These are phyloP conservation scores for Platyscapa corneri DNA, from an alignment of 1,140 invertebrate genomes.

Conservation along the genomic window DNA sequence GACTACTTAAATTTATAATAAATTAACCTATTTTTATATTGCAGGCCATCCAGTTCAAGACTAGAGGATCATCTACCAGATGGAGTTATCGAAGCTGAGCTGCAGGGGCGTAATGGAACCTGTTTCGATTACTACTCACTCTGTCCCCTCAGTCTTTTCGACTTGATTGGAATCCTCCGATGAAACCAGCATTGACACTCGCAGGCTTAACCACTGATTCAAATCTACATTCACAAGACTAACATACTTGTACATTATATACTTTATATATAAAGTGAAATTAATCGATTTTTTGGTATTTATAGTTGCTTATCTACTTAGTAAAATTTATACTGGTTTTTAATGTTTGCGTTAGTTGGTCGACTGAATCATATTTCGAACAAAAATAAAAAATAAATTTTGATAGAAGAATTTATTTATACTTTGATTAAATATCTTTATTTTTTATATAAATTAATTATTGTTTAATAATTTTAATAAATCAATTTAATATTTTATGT, in stretches of 20 bases:
- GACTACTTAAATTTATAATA: not conserved
- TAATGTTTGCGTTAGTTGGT: not conserved
- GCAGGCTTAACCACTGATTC: not conserved
- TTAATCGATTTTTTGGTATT: not conserved
- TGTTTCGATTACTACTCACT: conserved; percentile 55
- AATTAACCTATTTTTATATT: not conserved
- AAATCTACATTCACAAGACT: conserved; percentile 7
- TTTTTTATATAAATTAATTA: too few species aligned
- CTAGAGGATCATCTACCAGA: conserved; percentile 55
- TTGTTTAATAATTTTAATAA: too few species aligned
- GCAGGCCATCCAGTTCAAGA: conserved; percentile 60
- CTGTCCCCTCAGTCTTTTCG: conserved; percentile 60
- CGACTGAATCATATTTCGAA: too few species aligned
- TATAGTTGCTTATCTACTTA: not conserved
- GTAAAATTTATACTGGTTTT: not conserved
- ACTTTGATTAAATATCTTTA: too few species aligned
- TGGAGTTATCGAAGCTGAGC: conserved; percentile 57
- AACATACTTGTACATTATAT: not conserved
- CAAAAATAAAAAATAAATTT: too few species aligned
- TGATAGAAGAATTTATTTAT: not conserved
- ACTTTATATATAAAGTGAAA: not conserved
- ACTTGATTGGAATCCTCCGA: conserved; percentile 55
- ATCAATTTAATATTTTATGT: too few species aligned
- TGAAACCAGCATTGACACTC: conserved; percentile 11
- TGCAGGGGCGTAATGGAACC: conserved; percentile 50